Conservation (phyloP, 2,797 vertebrate genomes). For the Sciaenops ocellatus region DNA sequence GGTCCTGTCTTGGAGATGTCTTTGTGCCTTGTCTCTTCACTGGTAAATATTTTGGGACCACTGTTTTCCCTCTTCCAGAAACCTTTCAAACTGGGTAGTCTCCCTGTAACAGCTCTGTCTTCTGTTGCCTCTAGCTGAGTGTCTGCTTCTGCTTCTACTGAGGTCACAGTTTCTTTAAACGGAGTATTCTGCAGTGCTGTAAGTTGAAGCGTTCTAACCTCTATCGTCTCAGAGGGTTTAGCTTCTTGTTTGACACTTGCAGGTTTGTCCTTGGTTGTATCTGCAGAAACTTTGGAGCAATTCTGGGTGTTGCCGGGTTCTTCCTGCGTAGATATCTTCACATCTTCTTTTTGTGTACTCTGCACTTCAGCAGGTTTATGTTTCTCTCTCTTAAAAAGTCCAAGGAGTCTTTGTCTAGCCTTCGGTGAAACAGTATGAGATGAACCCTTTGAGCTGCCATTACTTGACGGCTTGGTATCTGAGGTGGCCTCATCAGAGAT, state of each 20-base stretch:
- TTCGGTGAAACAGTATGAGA: conserved; percentile 49
- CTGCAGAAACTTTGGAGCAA: background rate
- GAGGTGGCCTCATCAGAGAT: conserved; percentile 9
- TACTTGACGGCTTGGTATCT: conserved; percentile 19
- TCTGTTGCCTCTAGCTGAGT: conserved; percentile 21
- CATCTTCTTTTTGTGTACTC: conserved; percentile 36
- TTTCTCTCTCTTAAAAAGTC: conserved; percentile 60
- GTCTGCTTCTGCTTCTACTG: conserved; percentile 14
- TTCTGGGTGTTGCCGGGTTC: background rate
- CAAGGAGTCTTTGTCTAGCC: conserved; percentile 38
- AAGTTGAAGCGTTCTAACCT: conserved; percentile 35
- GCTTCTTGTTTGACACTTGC: conserved; percentile 22
- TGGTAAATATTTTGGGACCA: conserved; percentile 46
- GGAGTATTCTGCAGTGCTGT: conserved; percentile 50
- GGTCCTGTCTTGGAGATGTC: background rate
- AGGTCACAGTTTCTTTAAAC: conserved; percentile 41
- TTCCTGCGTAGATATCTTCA: conserved; percentile 8
- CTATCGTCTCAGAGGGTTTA: conserved; percentile 18
- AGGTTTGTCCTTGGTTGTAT: background rate
- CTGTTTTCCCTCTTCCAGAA: conserved; percentile 83
- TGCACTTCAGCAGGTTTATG: conserved; percentile 25
- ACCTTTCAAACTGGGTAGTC: conserved; percentile 81
- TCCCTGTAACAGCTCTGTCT: conserved; percentile 55
- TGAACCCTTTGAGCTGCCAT: conserved; percentile 11
- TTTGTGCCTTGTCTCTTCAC: conserved; percentile 29